Evolutionary conservation across 35 echinoderm and acorn worm genomes (phyloP).

Genomic region (Lytechinus variegatus): DNA sequence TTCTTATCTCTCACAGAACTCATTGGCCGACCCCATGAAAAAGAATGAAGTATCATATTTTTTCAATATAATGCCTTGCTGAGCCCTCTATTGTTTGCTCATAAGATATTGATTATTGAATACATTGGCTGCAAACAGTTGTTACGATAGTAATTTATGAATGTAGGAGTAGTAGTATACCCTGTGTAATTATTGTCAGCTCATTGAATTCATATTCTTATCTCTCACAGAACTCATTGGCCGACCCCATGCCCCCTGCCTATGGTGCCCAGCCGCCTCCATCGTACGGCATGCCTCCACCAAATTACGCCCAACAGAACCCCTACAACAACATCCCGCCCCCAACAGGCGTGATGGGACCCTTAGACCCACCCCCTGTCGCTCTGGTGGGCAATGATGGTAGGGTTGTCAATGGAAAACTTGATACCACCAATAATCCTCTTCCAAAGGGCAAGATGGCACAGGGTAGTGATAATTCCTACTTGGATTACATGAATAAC

Average conservation of each 20-base stretch:
- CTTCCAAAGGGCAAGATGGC: background rate
- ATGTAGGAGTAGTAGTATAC: background rate
- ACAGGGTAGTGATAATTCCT: background rate
- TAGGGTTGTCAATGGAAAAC: background rate
- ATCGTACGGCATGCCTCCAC: background rate
- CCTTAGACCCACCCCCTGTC: conserved; percentile 14
- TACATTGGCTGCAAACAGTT: background rate
- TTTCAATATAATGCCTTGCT: too few relatives aligned
- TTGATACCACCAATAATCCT: conserved; percentile 17
- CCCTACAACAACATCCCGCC: background rate
- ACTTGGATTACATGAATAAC: background rate
- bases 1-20: background rate
- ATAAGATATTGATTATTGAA: too few relatives aligned
- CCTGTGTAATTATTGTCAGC: background rate
- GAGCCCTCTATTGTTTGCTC: too few relatives aligned
- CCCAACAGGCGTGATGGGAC: background rate
- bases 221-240: background rate
- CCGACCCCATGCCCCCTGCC: background rate
- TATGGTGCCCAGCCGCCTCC: background rate
- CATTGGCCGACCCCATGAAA: background rate
- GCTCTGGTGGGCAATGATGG: background rate
- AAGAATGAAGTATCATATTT: too few relatives aligned
- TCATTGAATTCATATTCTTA: background rate
- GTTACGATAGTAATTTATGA: background rate
- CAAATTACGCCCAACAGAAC: background rate